phyloP scores from a whole-genome alignment of 1,140 invertebrate species.

The Drosophila truncata region DNA sequence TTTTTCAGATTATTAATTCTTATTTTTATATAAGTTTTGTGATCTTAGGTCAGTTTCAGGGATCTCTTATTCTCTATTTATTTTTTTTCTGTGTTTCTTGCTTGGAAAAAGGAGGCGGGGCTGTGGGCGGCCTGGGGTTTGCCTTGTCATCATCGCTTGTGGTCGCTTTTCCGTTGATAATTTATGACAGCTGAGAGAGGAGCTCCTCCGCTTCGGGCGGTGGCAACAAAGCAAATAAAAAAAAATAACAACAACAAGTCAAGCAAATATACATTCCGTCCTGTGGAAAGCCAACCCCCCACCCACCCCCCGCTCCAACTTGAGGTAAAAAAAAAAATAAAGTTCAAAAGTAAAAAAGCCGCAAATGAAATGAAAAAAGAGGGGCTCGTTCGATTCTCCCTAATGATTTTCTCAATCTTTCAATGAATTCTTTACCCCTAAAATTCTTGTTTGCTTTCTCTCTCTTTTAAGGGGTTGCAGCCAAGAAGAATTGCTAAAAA shows the following conservation, averaged over 20 bases:
- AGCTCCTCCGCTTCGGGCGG: constrained; percentile 3
- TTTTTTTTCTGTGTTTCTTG: not conserved
- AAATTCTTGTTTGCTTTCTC: not conserved
- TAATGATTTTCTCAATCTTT: constrained; percentile 11
- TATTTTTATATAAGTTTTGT: not conserved
- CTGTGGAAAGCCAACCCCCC: not conserved
- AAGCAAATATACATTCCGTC: constrained; percentile 5
- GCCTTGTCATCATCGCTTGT: constrained; percentile 41
- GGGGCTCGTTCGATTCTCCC: constrained; percentile 62
- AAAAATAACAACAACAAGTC: constrained; percentile 29
- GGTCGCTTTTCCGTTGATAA: constrained; percentile 59
- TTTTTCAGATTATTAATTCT: not conserved
- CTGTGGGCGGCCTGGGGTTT: constrained; percentile 4
- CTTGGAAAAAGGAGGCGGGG: constrained; percentile 8
- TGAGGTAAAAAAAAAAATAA: constrained; percentile 15
- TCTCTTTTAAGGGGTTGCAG: constrained; percentile 26
- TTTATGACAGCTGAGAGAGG: constrained; percentile 69
- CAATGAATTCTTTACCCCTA: constrained; percentile 4
- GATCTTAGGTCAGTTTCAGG: not conserved
- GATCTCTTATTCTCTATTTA: too few relatives aligned
- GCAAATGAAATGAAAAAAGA: constrained; percentile 55
- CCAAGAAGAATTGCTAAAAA: constrained; percentile 48
- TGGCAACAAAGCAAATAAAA: constrained; percentile 62
- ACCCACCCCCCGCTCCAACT: constrained; percentile 14
- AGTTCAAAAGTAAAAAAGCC: constrained; percentile 75